Percentiles rank a stretch among this genome's conserved stretches.
These are phyloP conservation scores for Alca torda DNA, from an alignment of 2,797 vertebrate genomes.

Conservation along the genomic window DNA sequence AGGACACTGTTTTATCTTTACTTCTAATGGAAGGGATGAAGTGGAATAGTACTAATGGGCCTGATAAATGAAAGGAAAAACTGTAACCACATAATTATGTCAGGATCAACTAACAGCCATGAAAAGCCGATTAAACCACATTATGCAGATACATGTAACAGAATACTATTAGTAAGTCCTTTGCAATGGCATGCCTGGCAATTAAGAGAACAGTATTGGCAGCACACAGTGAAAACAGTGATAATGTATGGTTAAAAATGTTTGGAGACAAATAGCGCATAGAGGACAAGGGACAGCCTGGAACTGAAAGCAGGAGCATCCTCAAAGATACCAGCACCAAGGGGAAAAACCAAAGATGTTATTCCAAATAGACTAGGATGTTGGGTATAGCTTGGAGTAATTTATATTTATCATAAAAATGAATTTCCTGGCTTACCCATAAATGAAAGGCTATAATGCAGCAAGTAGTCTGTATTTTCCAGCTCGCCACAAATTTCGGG, in stretches of 20 bases:
- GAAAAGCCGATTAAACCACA: slow-evolving; percentile 45
- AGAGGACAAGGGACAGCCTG: not conserved
- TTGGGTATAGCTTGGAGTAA: not conserved
- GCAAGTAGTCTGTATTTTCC: not conserved
- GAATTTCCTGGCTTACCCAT: not conserved
- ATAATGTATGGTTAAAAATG: slow-evolving; percentile 31
- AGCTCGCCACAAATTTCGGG: not conserved
- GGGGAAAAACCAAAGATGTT: not conserved
- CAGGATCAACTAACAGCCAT: slow-evolving; percentile 43
- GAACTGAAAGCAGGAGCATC: not conserved
- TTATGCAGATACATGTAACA: slow-evolving; percentile 54
- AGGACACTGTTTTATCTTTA: not conserved
- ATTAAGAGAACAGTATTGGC: slow-evolving; percentile 26
- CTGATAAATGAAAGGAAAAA: slow-evolving; percentile 46
- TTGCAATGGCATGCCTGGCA: slow-evolving; percentile 24
- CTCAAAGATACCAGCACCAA: not conserved
- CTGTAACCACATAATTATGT: slow-evolving; percentile 58
- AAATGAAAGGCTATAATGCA: not conserved
- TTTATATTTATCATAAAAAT: not conserved
- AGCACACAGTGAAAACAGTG: slow-evolving; percentile 30
- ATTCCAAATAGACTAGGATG: not conserved
- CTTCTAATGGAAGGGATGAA: slow-evolving; percentile 1
- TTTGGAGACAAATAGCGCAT: slow-evolving; percentile 43
- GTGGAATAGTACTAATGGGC: slow-evolving; percentile 4
- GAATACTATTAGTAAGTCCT: slow-evolving; percentile 37